Conservation (phyloP, 2,113 vertebrate genomes). For the Clinocottus analis region DNA sequence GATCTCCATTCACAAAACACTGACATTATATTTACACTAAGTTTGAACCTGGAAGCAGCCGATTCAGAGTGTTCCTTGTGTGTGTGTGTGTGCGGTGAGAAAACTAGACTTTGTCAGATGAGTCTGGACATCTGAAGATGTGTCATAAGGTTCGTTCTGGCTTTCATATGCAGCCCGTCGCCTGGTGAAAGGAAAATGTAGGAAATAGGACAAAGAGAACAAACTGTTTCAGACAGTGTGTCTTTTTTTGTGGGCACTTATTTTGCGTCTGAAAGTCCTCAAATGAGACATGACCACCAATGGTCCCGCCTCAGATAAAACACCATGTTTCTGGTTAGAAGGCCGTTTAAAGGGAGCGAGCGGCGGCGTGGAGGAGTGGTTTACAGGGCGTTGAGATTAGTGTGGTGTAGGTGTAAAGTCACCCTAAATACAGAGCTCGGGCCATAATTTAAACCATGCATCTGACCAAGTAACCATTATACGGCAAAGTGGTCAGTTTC, state of each 20-base stretch:
- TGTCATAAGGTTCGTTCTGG: no score
- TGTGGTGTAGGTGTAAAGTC: constrained; percentile 55
- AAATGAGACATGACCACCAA: not conserved
- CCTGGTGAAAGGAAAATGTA: not conserved
- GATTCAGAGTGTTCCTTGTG: not conserved
- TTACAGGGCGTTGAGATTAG: constrained; percentile 37
- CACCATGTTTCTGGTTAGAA: constrained; percentile 40
- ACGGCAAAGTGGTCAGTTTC: constrained; percentile 46
- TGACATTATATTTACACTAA: not conserved
- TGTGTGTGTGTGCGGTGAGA: not conserved
- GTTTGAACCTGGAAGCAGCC: not conserved
- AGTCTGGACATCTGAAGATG: no score
- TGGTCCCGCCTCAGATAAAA: constrained; percentile 16
- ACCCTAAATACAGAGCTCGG: constrained; percentile 56
- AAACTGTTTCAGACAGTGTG: not conserved
- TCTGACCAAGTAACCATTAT: constrained; percentile 55
- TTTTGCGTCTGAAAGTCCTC: constrained; percentile 19
- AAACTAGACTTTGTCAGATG: no score
- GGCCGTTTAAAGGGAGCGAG: constrained; percentile 22
- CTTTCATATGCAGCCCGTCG: constrained; percentile 16
- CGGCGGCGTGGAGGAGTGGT: constrained; percentile 20
- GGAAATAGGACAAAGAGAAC: constrained; percentile 7
- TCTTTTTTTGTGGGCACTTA: not conserved
- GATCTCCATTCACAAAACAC: not conserved
- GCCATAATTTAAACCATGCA: constrained; percentile 60